Base-by-base conservation (phyloP, 2,113 vertebrate species). In the Toxotes jaculatrix region DNA sequence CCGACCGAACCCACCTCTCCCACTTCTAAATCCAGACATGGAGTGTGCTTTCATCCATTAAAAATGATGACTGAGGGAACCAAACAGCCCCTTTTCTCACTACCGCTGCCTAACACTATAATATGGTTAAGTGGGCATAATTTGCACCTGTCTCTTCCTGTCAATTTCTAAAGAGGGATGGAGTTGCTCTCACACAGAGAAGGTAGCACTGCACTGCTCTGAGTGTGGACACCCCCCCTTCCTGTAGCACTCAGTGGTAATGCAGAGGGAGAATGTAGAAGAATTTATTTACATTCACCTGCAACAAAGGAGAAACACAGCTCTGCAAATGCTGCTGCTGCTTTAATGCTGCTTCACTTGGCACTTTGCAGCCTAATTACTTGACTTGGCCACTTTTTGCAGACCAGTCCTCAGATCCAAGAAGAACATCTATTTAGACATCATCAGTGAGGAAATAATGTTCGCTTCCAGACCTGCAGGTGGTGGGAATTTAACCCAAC, bases 41-140 rank as follows among this genome's bases (percentile, higher is more conserved):
- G 64, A 64, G 60, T 38, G 66, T 2, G 27, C 61, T 86, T 82
- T 87, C 75, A 78, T 83, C 77, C 83, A 76, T 87, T 86, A 76
- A 73, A 80, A 78, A 87, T 60, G 60, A 83, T 56, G 60, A 79
- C 34, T 74, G 71, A 80, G 13, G 47, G 43, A 57, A 42, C 63
- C 78, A 63, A 59, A 85, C 32, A 55, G 32, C 47, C 31, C 56
- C 62, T 56, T 69, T 74, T 70, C 68, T 36, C 74, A 27, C 68
- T 51, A 43, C 59, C 3, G 0, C 42, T n/a, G 43, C 49, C 75
- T 42, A 57, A 71, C 72, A 60, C 77, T 74, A 61, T 90, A 85
- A 89, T 91, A 79, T 73, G 79, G 83, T 85, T 88, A 92, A 90
- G 79, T 80, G 59, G 75, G 40, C 61, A 87, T 86, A 78, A 91